Evolutionary conservation across 1,140 invertebrate species (phyloP).

Genomic region (Papilio xuthus): DNA sequence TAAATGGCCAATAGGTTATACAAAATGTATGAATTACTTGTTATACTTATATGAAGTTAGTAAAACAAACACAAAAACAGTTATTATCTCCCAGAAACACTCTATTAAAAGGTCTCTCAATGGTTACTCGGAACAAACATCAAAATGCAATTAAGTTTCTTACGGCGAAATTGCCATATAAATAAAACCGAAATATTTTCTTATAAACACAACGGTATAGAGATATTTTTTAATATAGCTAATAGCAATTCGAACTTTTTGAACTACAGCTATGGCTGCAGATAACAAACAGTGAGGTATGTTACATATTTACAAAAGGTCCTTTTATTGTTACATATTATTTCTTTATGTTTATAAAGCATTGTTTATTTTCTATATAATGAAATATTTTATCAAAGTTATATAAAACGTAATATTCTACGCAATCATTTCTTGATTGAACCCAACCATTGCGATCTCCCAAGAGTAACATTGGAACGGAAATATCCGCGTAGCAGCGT

Average conservation of each 20-base stretch:
- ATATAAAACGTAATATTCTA: slow-evolving; percentile 15
- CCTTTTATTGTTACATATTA: no score
- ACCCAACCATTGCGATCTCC: slow-evolving; percentile 18
- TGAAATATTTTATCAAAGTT: neutral
- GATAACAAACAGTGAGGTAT: no score
- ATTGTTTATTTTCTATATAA: neutral
- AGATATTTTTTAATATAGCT: neutral
- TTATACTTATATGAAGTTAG: no score
- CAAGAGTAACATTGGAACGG: slow-evolving; percentile 21
- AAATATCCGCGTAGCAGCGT: slow-evolving; percentile 28
- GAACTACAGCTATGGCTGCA: no score
- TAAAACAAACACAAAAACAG: neutral
- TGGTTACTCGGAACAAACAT: neutral
- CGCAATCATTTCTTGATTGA: slow-evolving; percentile 30
- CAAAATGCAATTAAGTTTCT: neutral
- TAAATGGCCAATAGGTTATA: no score
- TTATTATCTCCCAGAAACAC: neutral
- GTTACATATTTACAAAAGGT: no score
- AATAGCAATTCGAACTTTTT: no score
- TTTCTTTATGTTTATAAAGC: neutral
- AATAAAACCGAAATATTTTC: neutral
- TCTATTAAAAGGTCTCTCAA: neutral
- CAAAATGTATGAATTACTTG: no score
- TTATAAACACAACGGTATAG: neutral
- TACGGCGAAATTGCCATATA: neutral